Evolutionary conservation across 2,113 vertebrate genomes (phyloP).

Genomic region (Trichomycterus rosablanca): DNA sequence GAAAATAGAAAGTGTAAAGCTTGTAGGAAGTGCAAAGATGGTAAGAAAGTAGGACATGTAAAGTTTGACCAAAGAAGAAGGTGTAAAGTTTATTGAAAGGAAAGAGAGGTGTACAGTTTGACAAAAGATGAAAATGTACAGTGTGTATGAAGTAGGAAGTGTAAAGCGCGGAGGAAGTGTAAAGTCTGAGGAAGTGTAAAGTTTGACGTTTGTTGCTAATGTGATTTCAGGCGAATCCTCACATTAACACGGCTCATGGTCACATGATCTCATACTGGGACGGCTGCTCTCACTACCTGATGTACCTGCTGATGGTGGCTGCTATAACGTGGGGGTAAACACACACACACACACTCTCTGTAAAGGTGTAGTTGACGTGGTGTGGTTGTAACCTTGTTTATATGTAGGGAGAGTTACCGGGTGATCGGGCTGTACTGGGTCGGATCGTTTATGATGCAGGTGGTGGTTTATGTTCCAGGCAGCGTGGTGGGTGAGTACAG

Average conservation of each 20-base stretch:
- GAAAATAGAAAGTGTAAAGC: too few relatives aligned
- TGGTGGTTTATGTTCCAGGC: conserved; percentile 88
- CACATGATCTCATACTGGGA: conserved; percentile 95
- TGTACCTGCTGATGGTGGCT: conserved; percentile 91
- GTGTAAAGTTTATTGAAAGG: too few relatives aligned
- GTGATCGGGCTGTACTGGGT: conserved; percentile 89
- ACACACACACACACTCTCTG: conserved; percentile 3
- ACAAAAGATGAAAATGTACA: not conserved
- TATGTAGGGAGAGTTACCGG: conserved; percentile 82
- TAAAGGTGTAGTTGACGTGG: too few relatives aligned
- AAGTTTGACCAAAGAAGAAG: too few relatives aligned
- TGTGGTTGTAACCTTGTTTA: conserved; percentile 29
- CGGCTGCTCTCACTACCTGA: conserved; percentile 88
- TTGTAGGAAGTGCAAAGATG: too few relatives aligned
- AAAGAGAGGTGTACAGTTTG: too few relatives aligned
- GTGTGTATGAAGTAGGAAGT: too few relatives aligned
- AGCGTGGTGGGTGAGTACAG: conserved; percentile 84
- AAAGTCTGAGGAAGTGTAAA: not conserved
- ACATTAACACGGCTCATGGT: conserved; percentile 86
- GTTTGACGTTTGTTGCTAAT: not conserved
- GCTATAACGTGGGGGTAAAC: conserved; percentile 94
- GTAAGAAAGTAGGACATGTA: too few relatives aligned
- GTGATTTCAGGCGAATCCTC: conserved; percentile 74
- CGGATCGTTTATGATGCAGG: conserved; percentile 85
- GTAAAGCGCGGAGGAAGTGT: too few relatives aligned